Conservation (phyloP, 2,888 invertebrate genomes). For the Polymixis lichenea region DNA sequence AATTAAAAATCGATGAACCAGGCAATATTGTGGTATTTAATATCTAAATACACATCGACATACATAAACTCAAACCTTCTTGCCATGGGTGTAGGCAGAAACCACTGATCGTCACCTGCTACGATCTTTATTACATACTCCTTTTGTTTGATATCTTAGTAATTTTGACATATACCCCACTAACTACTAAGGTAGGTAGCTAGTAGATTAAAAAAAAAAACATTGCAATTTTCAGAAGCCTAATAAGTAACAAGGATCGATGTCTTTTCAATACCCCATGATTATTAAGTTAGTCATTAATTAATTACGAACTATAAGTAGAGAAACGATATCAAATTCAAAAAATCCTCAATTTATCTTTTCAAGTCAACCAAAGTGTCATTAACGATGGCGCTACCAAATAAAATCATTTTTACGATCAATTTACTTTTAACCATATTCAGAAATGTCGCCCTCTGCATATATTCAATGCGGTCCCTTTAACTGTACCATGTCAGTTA, state of each 20-base stretch:
- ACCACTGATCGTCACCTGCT: too few relatives aligned
- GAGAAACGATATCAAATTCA: background rate
- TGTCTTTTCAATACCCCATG: background rate
- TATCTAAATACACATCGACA: background rate
- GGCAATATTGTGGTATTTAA: background rate
- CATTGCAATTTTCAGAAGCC: background rate
- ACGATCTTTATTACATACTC: background rate
- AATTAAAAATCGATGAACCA: conserved; percentile 30
- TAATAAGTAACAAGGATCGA: background rate
- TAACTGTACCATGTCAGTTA: conserved; percentile 34
- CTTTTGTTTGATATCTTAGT: background rate
- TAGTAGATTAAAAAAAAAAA: background rate
- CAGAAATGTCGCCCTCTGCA: conserved; percentile 5
- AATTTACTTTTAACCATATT: conserved; percentile 30
- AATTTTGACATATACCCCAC: too few relatives aligned
- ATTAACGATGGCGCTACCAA: conserved; percentile 15
- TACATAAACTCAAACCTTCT: too few relatives aligned
- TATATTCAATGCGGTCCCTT: conserved; percentile 34
- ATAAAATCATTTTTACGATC: conserved; percentile 19
- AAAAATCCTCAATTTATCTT: conserved; percentile 10
- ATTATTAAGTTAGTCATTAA: background rate
- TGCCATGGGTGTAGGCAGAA: too few relatives aligned
- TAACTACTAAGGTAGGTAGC: background rate
- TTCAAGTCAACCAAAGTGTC: background rate
- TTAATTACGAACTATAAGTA: background rate